Evolutionary conservation across 2,888 invertebrate species (phyloP).

Genomic region (Caenorhabditis plicata): DNA sequence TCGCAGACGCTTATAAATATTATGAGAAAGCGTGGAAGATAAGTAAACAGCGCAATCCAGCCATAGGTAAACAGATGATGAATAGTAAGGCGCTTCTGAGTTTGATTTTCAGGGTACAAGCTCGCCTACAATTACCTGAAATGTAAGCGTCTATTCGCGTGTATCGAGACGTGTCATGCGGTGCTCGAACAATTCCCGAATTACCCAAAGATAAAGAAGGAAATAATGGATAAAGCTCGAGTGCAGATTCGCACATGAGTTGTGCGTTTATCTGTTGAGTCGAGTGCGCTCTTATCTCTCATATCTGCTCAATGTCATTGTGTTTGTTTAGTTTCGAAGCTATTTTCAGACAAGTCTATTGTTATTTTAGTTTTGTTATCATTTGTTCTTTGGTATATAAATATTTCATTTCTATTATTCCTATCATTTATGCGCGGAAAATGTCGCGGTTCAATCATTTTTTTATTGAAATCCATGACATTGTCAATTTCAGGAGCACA

Average conservation of each 20-base stretch:
- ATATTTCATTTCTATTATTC: too few species aligned
- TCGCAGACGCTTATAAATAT: constrained; percentile 79
- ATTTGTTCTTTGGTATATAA: too few species aligned
- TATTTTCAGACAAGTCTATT: too few species aligned
- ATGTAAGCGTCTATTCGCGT: constrained; percentile 83
- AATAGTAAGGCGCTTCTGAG: neutral
- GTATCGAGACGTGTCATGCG: constrained; percentile 74
- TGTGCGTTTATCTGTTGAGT: neutral
- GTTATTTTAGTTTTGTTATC: too few species aligned
- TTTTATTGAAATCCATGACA: too few species aligned
- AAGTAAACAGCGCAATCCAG: constrained; percentile 80
- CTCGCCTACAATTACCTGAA: constrained; percentile 88
- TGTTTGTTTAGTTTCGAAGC: too few species aligned
- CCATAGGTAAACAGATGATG: constrained; percentile 72
- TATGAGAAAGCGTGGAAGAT: constrained; percentile 86
- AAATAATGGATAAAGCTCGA: constrained; percentile 82
- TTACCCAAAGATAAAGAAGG: constrained; percentile 86
- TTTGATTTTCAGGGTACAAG: constrained; percentile 75
- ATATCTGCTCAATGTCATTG: neutral
- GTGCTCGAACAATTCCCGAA: constrained; percentile 72
- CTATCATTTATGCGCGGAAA: too few species aligned
- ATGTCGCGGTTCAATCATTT: too few species aligned
- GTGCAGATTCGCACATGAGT: constrained; percentile 24
- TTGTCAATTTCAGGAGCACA: too few species aligned
- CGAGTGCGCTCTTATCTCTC: neutral